Base-by-base conservation (phyloP, 1,140 invertebrate genomes). In the Pectinophora gossypiella region DNA sequence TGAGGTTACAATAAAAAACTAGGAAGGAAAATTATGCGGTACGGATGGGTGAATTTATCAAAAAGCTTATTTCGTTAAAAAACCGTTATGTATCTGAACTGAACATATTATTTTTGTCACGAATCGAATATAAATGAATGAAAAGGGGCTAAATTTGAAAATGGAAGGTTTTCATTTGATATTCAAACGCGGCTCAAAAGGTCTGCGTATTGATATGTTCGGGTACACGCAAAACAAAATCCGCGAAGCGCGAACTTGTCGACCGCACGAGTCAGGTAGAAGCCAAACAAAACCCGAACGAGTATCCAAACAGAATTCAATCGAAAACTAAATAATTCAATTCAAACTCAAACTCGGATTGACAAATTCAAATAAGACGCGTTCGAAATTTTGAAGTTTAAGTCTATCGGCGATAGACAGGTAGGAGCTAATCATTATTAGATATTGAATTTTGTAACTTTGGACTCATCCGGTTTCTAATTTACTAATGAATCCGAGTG, bases 401-500 rank as follows among this genome's bases (percentile, higher is more conserved):
- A n/a, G n/a, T n/a, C 62, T 71, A 77, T 72, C 54, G 67, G 53
- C 63, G 61, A 80, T 80, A 79, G 76, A 72, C 83, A 84, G 79
- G 83, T 85, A 86, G 64, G 56, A 77, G 73, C 80, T 84, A 82
- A 87, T 88, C 82, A 88, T 88, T 88, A 87, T 87, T 85, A 86
- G 80, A 87, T 87, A 87, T 88, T 86, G 86, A 85, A 87, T 88
- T 87, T 87, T 88, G 58, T 76, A 88, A 88, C 82, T 88, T 88
- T 85, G 81, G 79, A 86, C 82, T 88, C 86, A 85, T 88, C 84
- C 80, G 75, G 70, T 85, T 86, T 88, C 83, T 88, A 88, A 88
- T 88, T 88, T 88, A 83, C 86, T 88, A 88, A 87, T 88, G 86
- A 88, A 86, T 85, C 79, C 75, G 79, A 79, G 80, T 84, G 76